Percentiles rank a stretch among this genome's conserved stretches.
phyloP scores from a whole-genome alignment of 2,888 invertebrate species.

The Dorcus parallelipipedus region DNA sequence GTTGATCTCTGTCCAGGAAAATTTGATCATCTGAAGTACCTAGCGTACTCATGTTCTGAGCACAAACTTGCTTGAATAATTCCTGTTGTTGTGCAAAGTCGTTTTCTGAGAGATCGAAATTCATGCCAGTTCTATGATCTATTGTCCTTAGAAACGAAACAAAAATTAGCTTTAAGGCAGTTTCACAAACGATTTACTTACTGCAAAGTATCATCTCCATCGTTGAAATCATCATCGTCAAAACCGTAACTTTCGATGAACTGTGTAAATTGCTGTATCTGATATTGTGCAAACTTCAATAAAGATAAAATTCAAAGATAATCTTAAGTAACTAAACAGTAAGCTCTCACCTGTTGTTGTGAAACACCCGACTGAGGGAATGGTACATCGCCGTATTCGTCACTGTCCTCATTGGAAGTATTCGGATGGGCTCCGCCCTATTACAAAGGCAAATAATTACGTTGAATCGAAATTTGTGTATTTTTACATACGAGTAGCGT shows the following conservation, averaged over 20 bases:
- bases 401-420: constrained; percentile 53
- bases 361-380: constrained; percentile 51
- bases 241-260: constrained; percentile 62
- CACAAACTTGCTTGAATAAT: constrained; percentile 60
- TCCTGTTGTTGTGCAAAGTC: constrained; percentile 51
- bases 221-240: constrained; percentile 61
- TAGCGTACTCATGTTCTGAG: constrained; percentile 44
- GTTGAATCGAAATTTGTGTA: not conserved
- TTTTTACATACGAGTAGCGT: constrained; percentile 39
- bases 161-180: not conserved
- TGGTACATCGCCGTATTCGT: constrained; percentile 52
- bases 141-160: constrained; percentile 32
- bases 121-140: constrained; percentile 41
- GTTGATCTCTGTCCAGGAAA: constrained; percentile 50
- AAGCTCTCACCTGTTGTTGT: constrained; percentile 50
- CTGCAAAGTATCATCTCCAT: constrained; percentile 56
- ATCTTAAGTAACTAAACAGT: not conserved
- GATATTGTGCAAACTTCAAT: constrained; percentile 55
- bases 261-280: constrained; percentile 60
- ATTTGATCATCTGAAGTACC: constrained; percentile 48
- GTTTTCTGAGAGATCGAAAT: constrained; percentile 51
- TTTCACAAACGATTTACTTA: constrained; percentile 38
- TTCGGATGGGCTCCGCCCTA: constrained; percentile 48
- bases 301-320: constrained; percentile 36
- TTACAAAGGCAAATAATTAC: constrained; percentile 15